Evolutionary conservation across 35 echinoderm and acorn worm genomes (phyloP).

Genomic region (Chiridota heheva): DNA sequence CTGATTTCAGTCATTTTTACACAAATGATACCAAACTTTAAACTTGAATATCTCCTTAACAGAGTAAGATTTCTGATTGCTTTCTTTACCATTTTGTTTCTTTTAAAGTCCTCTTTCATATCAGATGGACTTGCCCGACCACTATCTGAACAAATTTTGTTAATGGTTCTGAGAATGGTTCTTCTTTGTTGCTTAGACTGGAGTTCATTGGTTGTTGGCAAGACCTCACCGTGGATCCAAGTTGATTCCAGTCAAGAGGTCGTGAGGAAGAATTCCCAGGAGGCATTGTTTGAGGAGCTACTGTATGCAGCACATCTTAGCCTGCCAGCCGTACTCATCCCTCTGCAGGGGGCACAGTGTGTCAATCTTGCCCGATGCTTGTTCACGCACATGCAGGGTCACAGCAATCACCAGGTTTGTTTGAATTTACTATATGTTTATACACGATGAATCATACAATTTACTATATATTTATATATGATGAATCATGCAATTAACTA

Average conservation of each 20-base stretch:
- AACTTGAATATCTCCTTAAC: too few relatives aligned
- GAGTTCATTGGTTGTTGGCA: constrained; percentile 96
- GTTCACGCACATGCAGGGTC: constrained; percentile 90
- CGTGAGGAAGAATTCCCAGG: constrained; percentile 87
- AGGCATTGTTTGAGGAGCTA: constrained; percentile 89
- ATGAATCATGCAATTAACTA: too few relatives aligned
- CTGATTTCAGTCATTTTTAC: too few relatives aligned
- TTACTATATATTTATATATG: too few relatives aligned
- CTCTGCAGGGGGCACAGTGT: constrained; percentile 68
- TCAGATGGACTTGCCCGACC: too few relatives aligned
- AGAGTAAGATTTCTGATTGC: too few relatives aligned
- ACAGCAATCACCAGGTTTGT: constrained; percentile 94
- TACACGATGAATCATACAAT: too few relatives aligned
- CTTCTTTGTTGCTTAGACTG: constrained; percentile 60
- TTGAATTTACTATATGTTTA: neutral
- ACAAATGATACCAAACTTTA: too few relatives aligned
- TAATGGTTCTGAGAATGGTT: neutral
- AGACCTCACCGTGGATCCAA: constrained; percentile 85
- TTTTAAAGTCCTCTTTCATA: too few relatives aligned
- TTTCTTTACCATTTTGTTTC: too few relatives aligned
- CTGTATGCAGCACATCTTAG: constrained; percentile 90
- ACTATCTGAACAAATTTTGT: too few relatives aligned
- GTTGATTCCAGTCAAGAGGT: constrained; percentile 76
- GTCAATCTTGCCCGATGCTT: constrained; percentile 84
- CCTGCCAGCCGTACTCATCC: constrained; percentile 81